Evolutionary conservation across 2,888 invertebrate genomes (phyloP).

Genomic region (Drosophila affinis): DNA sequence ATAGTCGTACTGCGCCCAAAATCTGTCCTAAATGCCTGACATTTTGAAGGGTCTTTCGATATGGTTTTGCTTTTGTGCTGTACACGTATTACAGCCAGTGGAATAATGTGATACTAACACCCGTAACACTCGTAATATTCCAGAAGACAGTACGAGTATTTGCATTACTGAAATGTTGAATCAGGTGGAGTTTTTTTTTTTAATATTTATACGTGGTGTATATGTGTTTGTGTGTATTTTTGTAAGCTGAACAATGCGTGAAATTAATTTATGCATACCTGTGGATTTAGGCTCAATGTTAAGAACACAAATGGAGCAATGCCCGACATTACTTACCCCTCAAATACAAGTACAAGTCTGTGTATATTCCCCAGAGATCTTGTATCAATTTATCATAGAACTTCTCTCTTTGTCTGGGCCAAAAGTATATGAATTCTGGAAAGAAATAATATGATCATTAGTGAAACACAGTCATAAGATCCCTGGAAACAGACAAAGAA

Average conservation of each 20-base stretch:
- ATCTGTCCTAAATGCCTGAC: constrained; percentile 23
- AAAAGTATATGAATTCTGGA: constrained; percentile 11
- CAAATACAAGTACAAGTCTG: not conserved
- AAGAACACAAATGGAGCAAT: constrained; percentile 30
- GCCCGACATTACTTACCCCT: constrained; percentile 11
- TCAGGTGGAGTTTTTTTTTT: constrained; percentile 28
- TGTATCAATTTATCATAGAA: constrained; percentile 13
- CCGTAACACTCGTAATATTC: not conserved
- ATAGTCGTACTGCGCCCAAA: constrained; percentile 2
- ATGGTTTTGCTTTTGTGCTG: not conserved
- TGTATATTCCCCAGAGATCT: constrained; percentile 9
- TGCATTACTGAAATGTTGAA: constrained; percentile 32
- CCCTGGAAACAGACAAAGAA: constrained; percentile 48
- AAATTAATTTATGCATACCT: constrained; percentile 33
- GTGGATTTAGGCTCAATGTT: constrained; percentile 31
- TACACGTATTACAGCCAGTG: constrained; percentile 7
- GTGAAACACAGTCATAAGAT: constrained; percentile 14
- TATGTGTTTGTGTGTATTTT: not conserved
- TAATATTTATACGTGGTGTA: constrained; percentile 3
- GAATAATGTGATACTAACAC: constrained; percentile 2
- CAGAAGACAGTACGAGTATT: constrained; percentile 4
- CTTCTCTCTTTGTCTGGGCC: constrained; percentile 1
- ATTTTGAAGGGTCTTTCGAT: constrained; percentile 3
- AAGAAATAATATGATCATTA: constrained; percentile 27
- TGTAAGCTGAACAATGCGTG: constrained; percentile 19